Evolutionary conservation across 2,797 vertebrate species (phyloP).

Genomic region (Oophaga sylvatica): DNA sequence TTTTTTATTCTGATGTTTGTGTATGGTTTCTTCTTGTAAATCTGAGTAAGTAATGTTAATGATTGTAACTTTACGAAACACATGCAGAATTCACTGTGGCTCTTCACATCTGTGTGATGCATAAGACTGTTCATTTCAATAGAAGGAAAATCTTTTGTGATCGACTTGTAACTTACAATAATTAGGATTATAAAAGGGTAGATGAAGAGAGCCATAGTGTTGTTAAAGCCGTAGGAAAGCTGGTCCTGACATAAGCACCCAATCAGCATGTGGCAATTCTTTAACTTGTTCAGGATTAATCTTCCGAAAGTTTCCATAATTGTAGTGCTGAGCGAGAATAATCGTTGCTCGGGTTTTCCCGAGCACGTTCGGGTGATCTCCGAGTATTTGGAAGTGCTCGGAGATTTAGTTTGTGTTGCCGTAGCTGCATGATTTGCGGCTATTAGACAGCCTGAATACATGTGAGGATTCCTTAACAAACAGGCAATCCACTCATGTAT

Average conservation of each 20-base stretch:
- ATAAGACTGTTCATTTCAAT: background rate
- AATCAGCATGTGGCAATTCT: background rate
- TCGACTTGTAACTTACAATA: background rate
- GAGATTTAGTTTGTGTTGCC: too few species aligned
- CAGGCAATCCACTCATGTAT: too few species aligned
- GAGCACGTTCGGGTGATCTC: too few species aligned
- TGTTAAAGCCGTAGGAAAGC: background rate
- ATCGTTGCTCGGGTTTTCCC: too few species aligned
- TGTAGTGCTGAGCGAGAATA: too few species aligned
- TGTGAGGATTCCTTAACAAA: too few species aligned
- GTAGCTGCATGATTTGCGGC: too few species aligned
- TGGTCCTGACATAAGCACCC: background rate
- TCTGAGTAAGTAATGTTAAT: conserved; percentile 12
- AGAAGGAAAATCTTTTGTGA: background rate
- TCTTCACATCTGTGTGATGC: background rate
- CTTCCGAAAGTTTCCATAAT: background rate
- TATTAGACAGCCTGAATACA: too few species aligned
- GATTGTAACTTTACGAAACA: background rate
- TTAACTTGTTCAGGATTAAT: background rate
- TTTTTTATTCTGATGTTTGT: background rate
- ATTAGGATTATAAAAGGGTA: background rate
- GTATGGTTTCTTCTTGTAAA: conserved; percentile 24
- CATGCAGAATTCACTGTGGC: background rate
- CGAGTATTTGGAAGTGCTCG: too few species aligned
- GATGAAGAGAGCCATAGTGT: background rate